Evolutionary conservation across 1,140 invertebrate species (phyloP), one percentile per base, ranked within the genome.

Genomic region (Samia ricini): DNA sequence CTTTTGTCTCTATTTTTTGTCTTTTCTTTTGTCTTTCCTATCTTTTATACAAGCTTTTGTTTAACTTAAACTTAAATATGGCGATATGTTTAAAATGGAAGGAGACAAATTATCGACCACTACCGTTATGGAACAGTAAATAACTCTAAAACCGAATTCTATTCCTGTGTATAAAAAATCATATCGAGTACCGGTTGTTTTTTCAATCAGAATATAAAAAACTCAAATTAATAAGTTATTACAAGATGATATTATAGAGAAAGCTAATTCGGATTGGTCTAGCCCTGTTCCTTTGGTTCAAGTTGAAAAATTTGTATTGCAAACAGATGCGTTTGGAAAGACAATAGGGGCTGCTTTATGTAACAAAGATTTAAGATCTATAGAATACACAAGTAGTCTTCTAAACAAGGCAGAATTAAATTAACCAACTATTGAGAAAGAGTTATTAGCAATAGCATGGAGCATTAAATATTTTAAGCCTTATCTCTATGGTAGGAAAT

Each of bases 61-160:
- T n/a, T n/a, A n/a, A n/a, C n/a, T 66, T 66, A 56, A 66, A 62
- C 50, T 10, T 0, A 63, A 67, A 54, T 67, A 56, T 57, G 19
- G 56, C 12, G 65, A 63, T 22, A 48, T 63, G 12, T 67, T 67
- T 22, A 36, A 58, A 15, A 51, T 67, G 36, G 55, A 55, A 2
- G 49, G 50, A 20, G 65, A 68, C 21, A 68, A 60, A 51, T 60
- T 68, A 57, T 6, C 5, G 6, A 36, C 33, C 15, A 36, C 33
- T 7, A 36, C 0, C 8, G 22, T 63, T 21, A 62, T 29, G 15
- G 7, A 51, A 4, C 65, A 63, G 10, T 24, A 33, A 0, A 68
- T 68, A 26, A 23, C n/a, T 20, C 21, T 58, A n/a, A 52, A 61
- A 61, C 12, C 4, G 15, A 26, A 48, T 10, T 18, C 7, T 1